Base-by-base conservation (phyloP, 2,888 invertebrate genomes). In the Coenonympha arcania region DNA sequence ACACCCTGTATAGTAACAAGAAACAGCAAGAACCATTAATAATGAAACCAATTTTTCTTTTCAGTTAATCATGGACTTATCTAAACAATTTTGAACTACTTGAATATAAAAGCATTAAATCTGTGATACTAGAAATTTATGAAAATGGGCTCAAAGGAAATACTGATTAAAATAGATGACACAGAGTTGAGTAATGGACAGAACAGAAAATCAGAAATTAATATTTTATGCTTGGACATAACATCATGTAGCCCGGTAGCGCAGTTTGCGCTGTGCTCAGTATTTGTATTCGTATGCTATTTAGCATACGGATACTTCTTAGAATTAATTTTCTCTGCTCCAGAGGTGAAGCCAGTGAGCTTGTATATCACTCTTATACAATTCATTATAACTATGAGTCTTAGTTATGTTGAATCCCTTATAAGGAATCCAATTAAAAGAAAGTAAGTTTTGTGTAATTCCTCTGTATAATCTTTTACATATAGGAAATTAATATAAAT, bases 321-420 rank as follows among this genome's bases (percentile, higher is more conserved):
- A 89, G 98, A 98, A 80, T 80, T 96, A 36, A 95, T 98, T 69
- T 98, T 98, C 75, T 92, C 94, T 0, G 88, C 93, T n/a, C 92
- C 94, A 16, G 96, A 95, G 34, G 95, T 97, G 63, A 92, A 93
- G 66, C 92, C 95, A 0, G 94, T 92, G 68, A 97, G 97, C 37
- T 93, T 97, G 92, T 97, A 95, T 73, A 88, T 98, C 55, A 98
- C 98, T 1, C 83, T 98, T 50, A 88, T 97, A 11, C 98, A 98
- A 80, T 98, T 98, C 86, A 88, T 90, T 13, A 94, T 92, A 66
- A 98, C 98, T 68, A 90, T 92, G 52, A 57, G 90, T 19, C 94
- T 98, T 72, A 95, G 95, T 49, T 88, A 92, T 56, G 70, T 91
- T 37, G 98, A 98, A 80, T 88, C 90, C 52, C 71, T 87, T 71